Evolutionary conservation across 2,888 invertebrate genomes (phyloP).

Genomic region (Monopis laevigella): DNA sequence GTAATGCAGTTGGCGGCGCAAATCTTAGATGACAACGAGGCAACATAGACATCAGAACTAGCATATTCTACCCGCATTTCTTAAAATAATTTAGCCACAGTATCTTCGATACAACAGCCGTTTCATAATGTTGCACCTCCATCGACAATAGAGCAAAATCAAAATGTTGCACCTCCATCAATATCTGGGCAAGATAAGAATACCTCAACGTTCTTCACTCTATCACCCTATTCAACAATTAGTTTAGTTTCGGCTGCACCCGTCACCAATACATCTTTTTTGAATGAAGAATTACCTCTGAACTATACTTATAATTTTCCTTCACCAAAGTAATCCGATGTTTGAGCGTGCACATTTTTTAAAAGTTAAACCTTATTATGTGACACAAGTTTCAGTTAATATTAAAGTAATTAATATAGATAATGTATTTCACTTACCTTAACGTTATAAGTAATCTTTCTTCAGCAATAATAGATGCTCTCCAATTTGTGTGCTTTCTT

Average conservation of each 20-base stretch:
- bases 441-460: slow-evolving; percentile 11
- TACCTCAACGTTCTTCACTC: slow-evolving; percentile 2
- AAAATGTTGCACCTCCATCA: too few species aligned
- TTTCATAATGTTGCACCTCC: slow-evolving; percentile 14
- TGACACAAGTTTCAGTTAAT: slow-evolving; percentile 9
- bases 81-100: too few species aligned
- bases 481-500: slow-evolving; percentile 13
- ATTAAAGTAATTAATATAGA: slow-evolving; percentile 10
- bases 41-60: slow-evolving; percentile 9
- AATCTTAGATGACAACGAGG: slow-evolving; percentile 14
- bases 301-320: too few species aligned
- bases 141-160: slow-evolving; percentile 2
- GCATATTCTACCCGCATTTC: slow-evolving; percentile 12
- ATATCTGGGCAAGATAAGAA: too few species aligned
- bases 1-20: slow-evolving; percentile 15
- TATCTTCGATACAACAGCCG: slow-evolving; percentile 9
- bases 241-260: too few species aligned
- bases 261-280: too few species aligned
- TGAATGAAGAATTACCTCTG: slow-evolving; percentile 9
- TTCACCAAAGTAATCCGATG: too few species aligned
- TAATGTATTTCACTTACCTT: slow-evolving; percentile 13
- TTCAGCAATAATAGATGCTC: slow-evolving; percentile 10
- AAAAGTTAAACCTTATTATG: slow-evolving; percentile 9
- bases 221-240: neutral
- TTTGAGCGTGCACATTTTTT: slow-evolving; percentile 8